Evolutionary conservation across 1,140 invertebrate species (phyloP), one percentile per base, ranked within the genome.

Genomic region (Drosophila guanche): DNA sequence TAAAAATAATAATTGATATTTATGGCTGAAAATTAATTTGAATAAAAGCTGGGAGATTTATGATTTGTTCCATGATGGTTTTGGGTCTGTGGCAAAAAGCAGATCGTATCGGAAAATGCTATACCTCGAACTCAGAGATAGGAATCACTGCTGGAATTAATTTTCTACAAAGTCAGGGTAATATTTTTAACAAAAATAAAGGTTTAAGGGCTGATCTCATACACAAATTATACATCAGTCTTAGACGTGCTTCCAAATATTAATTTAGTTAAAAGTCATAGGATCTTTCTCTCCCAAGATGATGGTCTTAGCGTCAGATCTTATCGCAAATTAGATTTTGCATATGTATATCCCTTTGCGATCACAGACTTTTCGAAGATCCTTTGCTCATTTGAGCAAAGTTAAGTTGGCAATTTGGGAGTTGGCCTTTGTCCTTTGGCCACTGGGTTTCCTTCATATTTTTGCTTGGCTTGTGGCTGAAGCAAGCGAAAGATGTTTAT

Each of bases 281-380:
- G 63, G 33, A 4, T 37, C 10, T 12, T 12, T 2, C 33, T 37
- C 10, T 37, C 16, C n/a, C 4, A 27, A 53, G 47, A 52, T 66
- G 63, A 46, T 63, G 62, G 42, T 70, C 53, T 58, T 20, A 41
- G 12, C 22, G 4, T 27, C 41, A 68, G 77, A 85, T 86, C 67
- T 80, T 59, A 85, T 85, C 83, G 14, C 25, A 86, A 81, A 85
- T 70, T 67, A 59, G 77, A 81, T 86, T 85, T 85, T 80, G 80
- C 80, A 86, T 85, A 86, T 85, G 81, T 85, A 86, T 85, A 86
- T 85, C 77, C 65, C 25, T 55, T 74, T 81, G 71, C 33, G 33
- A 68, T 55, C 55, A 56, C 55, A 43, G 43, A 4, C 23, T 27
- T 52, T 46, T 5, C 16, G 2, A 5, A 41, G 27, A 63, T 76